These are phyloP conservation scores for Notodonta ziczac DNA, from an alignment of 2,888 invertebrate genomes.

Conservation along the genomic window DNA sequence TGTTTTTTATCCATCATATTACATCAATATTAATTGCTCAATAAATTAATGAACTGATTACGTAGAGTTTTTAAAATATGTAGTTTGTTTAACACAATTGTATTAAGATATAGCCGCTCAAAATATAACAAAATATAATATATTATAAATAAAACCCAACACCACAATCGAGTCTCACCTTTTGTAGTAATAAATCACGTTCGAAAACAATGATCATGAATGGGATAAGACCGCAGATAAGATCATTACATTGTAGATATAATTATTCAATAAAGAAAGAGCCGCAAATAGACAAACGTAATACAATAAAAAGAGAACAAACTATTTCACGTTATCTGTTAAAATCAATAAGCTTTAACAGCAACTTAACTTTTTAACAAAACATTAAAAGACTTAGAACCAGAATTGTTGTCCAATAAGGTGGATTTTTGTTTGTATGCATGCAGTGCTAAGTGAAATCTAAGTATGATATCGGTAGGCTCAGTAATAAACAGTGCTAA, in stretches of 20 bases:
- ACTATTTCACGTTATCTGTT: constrained; percentile 32
- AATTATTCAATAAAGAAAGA: constrained; percentile 30
- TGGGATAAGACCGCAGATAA: constrained; percentile 17
- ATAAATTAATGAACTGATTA: too few species aligned
- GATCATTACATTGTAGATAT: constrained; percentile 27
- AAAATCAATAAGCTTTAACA: constrained; percentile 39
- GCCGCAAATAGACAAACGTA: constrained; percentile 14
- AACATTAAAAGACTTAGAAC: constrained; percentile 16
- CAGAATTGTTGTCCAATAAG: constrained; percentile 4
- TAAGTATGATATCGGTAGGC: constrained; percentile 53
- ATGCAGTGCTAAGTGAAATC: constrained; percentile 42
- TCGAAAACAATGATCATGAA: constrained; percentile 29
- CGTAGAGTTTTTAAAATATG: too few species aligned
- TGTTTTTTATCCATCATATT: too few species aligned
- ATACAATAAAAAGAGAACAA: constrained; percentile 30
- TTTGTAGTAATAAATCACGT: constrained; percentile 34
- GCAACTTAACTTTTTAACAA: constrained; percentile 21
- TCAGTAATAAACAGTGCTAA: constrained; percentile 63
- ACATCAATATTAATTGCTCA: too few species aligned
- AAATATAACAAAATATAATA: too few species aligned
- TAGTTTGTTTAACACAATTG: too few species aligned
- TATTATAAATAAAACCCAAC: too few species aligned
- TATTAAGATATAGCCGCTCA: not conserved
- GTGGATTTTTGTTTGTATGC: constrained; percentile 23
- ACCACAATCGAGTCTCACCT: not conserved